These are phyloP conservation scores for Jordanella pulchra DNA, from an alignment of 2,797 vertebrate genomes.

Conservation along the genomic window DNA sequence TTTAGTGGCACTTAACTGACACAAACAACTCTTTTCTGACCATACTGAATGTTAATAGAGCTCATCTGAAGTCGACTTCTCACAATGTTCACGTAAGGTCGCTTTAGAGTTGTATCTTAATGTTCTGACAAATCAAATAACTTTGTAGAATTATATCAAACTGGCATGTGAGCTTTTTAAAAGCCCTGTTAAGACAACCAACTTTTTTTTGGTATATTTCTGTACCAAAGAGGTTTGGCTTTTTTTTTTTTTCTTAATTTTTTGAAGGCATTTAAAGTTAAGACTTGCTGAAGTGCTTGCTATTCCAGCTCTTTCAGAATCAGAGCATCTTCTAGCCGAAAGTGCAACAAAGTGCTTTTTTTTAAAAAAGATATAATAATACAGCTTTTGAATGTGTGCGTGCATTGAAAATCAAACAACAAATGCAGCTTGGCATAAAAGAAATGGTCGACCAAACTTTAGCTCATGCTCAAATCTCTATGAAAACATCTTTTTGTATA, in stretches of 20 bases:
- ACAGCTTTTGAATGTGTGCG: conserved; percentile 74
- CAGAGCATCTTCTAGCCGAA: conserved; percentile 57
- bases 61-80: conserved; percentile 85
- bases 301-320: conserved; percentile 49
- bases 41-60: conserved; percentile 96
- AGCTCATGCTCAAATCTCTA: conserved; percentile 80
- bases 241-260: conserved; percentile 37
- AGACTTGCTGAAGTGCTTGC: conserved; percentile 59
- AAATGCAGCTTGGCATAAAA: conserved; percentile 67
- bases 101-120: conserved; percentile 82
- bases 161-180: conserved; percentile 58
- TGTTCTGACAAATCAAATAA: conserved; percentile 94
- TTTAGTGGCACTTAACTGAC: conserved; percentile 73
- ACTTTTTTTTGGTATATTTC: conserved; percentile 68
- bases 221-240: conserved; percentile 76
- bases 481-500: conserved; percentile 77
- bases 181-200: conserved; percentile 65
- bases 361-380: conserved; percentile 21
- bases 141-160: conserved; percentile 80
- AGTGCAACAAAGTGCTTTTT: conserved; percentile 55
- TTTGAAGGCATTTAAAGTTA: conserved; percentile 68
- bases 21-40: conserved; percentile 84
- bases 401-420: conserved; percentile 65
- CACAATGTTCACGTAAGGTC: conserved; percentile 64
- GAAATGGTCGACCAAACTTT: conserved; percentile 74